Evolutionary conservation across 2,797 vertebrate genomes (phyloP).

Genomic region (Masticophis lateralis): DNA sequence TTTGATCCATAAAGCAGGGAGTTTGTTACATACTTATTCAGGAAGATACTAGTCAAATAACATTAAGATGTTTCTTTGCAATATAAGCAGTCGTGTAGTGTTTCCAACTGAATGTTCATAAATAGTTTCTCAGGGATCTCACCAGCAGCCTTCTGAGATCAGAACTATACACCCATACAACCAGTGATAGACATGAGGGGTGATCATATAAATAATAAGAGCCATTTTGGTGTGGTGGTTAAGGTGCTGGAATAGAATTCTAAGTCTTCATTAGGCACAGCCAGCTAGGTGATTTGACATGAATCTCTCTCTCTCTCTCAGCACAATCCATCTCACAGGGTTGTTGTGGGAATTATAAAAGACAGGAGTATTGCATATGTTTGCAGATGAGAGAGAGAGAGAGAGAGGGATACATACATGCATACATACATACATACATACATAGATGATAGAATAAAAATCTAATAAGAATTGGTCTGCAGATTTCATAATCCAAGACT

Average conservation of each 20-base stretch:
- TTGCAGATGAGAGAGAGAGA: not conserved
- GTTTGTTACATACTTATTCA: not conserved
- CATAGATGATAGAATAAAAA: not conserved
- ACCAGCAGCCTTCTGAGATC: not conserved
- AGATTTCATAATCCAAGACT: not conserved
- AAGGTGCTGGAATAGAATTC: not conserved
- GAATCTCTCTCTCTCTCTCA: not conserved
- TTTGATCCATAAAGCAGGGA: not conserved
- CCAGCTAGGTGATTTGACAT: not conserved
- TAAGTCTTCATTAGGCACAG: not conserved
- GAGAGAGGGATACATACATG: not conserved
- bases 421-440: too few relatives aligned
- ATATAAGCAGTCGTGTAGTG: not conserved
- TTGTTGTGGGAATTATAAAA: not conserved
- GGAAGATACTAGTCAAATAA: not conserved
- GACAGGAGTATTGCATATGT: not conserved
- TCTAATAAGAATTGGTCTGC: not conserved
- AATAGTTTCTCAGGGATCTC: not conserved
- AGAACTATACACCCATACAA: not conserved
- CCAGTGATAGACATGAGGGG: not conserved
- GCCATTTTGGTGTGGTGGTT: not conserved
- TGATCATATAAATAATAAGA: not conserved
- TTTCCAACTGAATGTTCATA: not conserved
- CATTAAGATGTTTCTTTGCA: conserved; percentile 3
- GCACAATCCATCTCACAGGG: not conserved